Evolutionary conservation across 2,797 vertebrate genomes (phyloP).

Genomic region (Sebastes vulpes): DNA sequence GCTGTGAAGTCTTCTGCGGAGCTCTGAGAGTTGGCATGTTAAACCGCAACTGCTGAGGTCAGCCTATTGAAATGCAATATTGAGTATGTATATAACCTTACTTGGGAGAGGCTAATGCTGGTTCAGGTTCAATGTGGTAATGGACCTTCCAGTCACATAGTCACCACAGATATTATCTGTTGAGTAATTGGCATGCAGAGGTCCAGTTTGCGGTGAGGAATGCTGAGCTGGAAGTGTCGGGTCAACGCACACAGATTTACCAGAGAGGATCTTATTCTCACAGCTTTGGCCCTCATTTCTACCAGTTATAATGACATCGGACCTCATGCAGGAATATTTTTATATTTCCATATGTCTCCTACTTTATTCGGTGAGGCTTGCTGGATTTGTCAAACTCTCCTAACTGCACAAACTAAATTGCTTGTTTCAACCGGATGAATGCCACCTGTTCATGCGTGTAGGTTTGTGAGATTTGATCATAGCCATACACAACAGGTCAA

Average conservation of each 20-base stretch:
- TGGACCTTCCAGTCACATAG: constrained; percentile 55
- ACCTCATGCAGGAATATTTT: not conserved
- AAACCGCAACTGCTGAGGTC: constrained; percentile 70
- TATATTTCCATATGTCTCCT: not conserved
- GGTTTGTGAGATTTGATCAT: no score
- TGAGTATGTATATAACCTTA: constrained; percentile 82
- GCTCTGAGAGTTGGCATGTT: constrained; percentile 57
- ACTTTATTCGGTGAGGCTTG: not conserved
- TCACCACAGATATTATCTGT: constrained; percentile 67
- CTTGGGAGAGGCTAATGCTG: constrained; percentile 66
- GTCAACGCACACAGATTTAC: constrained; percentile 32
- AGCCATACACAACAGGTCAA: not conserved
- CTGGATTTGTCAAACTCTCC: not conserved
- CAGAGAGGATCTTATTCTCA: not conserved
- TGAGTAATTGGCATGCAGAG: constrained; percentile 70
- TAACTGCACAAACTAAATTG: not conserved
- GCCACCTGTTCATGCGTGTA: no score
- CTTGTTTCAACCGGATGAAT: not conserved
- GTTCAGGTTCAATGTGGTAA: constrained; percentile 72
- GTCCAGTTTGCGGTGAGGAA: constrained; percentile 61
- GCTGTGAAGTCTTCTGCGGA: constrained; percentile 54
- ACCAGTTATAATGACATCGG: not conserved
- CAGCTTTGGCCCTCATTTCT: not conserved
- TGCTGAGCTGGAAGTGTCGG: constrained; percentile 39
- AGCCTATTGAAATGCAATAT: constrained; percentile 78